These are phyloP conservation scores for Premnoplex brunnescens DNA, from an alignment of 2,797 vertebrate species.

Conservation along the genomic window DNA sequence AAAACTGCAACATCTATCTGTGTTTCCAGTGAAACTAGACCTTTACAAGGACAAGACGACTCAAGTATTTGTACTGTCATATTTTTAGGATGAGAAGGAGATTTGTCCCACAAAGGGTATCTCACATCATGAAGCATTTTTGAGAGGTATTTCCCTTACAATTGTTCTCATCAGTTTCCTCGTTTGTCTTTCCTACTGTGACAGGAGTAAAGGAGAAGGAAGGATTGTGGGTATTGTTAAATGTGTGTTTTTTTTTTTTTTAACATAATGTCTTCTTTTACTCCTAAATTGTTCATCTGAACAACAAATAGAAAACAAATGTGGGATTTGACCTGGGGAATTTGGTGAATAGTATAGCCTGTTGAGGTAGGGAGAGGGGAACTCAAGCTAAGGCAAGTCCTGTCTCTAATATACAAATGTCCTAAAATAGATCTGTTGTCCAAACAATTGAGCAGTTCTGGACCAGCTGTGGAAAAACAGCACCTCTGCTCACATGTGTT, in stretches of 20 bases:
- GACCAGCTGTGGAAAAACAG: neutral
- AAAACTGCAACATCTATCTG: neutral
- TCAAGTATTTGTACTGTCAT: neutral
- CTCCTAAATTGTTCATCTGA: neutral
- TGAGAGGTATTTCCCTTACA: neutral
- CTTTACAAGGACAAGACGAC: neutral
- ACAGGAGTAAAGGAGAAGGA: neutral
- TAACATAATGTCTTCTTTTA: neutral
- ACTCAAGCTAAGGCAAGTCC: neutral
- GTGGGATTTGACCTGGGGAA: neutral
- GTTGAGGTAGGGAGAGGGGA: fast-evolving
- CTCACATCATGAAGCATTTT: neutral
- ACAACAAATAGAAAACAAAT: neutral
- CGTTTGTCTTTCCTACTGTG: neutral
- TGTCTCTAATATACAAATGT: neutral
- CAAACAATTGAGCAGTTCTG: neutral
- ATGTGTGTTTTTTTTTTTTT: neutral
- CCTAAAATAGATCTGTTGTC: neutral
- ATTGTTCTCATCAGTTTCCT: neutral
- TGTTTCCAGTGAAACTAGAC: neutral
- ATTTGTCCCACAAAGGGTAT: neutral
- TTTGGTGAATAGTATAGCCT: neutral
- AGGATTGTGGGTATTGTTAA: neutral
- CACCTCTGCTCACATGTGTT: neutral
- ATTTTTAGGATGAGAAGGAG: neutral